Evolutionary conservation across 2,113 vertebrate genomes (phyloP).

Genomic region (Proteles cristata): DNA sequence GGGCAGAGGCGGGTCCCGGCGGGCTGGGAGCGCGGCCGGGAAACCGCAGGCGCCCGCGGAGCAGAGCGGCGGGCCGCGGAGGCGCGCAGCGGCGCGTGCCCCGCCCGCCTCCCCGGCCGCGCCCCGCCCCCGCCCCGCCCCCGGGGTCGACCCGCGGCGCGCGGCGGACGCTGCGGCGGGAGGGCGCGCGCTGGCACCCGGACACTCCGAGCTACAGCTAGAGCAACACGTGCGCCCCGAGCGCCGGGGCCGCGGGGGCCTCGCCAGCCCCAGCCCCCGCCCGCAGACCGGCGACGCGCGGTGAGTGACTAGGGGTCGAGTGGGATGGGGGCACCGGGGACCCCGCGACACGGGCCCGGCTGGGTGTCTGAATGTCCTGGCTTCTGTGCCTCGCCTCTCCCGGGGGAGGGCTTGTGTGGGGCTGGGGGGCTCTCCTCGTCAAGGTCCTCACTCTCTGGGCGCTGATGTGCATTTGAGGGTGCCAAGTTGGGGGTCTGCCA

Average conservation of each 20-base stretch:
- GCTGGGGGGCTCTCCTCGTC: fast-evolving
- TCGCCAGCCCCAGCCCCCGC: fast-evolving
- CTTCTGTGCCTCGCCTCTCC: neutral
- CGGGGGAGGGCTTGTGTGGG: fast-evolving
- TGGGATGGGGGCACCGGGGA: neutral
- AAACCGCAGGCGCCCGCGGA: neutral
- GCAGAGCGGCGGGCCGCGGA: fast-evolving
- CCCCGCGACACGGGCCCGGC: neutral
- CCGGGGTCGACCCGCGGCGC: neutral
- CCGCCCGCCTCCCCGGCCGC: neutral
- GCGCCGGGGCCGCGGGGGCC: fast-evolving
- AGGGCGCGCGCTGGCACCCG: fast-evolving
- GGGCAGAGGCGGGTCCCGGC: neutral
- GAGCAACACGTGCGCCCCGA: neutral
- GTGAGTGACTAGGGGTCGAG: neutral
- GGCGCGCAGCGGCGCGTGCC: too few species aligned
- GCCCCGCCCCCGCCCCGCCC: neutral
- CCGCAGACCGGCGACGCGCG: neutral
- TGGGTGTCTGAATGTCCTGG: fast-evolving
- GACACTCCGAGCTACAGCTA: neutral
- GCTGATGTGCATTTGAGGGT: too few species aligned
- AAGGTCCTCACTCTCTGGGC: neutral
- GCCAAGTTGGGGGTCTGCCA: neutral
- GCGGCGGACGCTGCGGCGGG: neutral
- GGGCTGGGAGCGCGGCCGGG: fast-evolving